Conservation (phyloP, 1,140 invertebrate genomes). For the Monochamus saltuarius region DNA sequence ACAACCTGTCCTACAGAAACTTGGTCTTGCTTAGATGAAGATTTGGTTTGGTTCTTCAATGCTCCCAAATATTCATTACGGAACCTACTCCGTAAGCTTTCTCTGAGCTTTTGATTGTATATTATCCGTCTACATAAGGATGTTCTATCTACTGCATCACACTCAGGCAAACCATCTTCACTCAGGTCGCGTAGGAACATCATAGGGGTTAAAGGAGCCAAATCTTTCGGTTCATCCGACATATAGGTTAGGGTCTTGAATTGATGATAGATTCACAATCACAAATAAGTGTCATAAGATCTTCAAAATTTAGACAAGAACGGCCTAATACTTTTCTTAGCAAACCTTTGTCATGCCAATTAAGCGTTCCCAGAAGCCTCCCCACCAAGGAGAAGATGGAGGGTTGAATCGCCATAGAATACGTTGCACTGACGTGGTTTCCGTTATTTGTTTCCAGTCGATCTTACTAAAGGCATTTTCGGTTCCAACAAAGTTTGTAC, state of each 20-base stretch:
- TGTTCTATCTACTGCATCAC: constrained; percentile 14
- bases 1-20: no score
- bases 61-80: constrained; percentile 25
- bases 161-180: constrained; percentile 24
- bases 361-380: constrained; percentile 51
- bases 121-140: constrained; percentile 3
- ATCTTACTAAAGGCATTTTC: constrained; percentile 39
- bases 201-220: background rate
- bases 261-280: constrained; percentile 48
- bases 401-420: constrained; percentile 32
- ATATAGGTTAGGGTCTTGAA: constrained; percentile 43
- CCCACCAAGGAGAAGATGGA: constrained; percentile 51
- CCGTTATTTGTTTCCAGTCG: constrained; percentile 29
- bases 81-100: constrained; percentile 12
- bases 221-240: no score
- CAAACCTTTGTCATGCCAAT: constrained; percentile 43
- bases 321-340: constrained; percentile 41
- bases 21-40: no score
- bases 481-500: constrained; percentile 45
- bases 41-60: background rate
- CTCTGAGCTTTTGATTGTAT: constrained; percentile 12
- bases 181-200: constrained; percentile 26
- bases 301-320: constrained; percentile 39
- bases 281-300: constrained; percentile 44
- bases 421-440: background rate